These are phyloP conservation scores for Idaea aversata DNA, from an alignment of 2,888 invertebrate genomes.

Conservation along the genomic window DNA sequence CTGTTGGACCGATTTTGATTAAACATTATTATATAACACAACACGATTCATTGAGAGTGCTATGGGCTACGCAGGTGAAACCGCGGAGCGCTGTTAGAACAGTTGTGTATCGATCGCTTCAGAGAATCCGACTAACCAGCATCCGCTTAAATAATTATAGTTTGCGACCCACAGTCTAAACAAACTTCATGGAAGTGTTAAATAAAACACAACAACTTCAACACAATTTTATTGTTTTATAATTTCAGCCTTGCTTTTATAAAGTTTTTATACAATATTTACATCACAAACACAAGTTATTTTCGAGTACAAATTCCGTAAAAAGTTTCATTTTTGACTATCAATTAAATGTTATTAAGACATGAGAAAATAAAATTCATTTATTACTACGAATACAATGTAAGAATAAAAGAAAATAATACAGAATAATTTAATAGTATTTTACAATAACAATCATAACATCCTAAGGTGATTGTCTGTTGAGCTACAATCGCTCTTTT, in stretches of 20 bases:
- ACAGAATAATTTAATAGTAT: conserved; percentile 40
- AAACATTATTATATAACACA: no score
- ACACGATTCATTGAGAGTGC: no score
- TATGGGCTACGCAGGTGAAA: no score
- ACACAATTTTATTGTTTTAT: conserved; percentile 80
- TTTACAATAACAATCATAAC: conserved; percentile 76
- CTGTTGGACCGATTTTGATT: no score
- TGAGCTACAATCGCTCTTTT: conserved; percentile 74
- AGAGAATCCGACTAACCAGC: no score
- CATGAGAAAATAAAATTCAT: conserved; percentile 60
- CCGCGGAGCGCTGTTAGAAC: no score
- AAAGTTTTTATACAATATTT: conserved; percentile 74
- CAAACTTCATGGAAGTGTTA: conserved; percentile 6
- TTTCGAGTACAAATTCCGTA: conserved; percentile 73
- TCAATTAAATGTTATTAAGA: conserved; percentile 44
- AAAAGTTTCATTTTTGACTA: conserved; percentile 58
- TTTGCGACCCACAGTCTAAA: background rate
- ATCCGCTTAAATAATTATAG: no score
- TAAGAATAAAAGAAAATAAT: conserved; percentile 20
- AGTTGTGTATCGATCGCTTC: no score
- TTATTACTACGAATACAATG: conserved; percentile 47
- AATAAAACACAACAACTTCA: conserved; percentile 48
- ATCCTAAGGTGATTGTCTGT: conserved; percentile 69
- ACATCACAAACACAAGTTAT: conserved; percentile 62
- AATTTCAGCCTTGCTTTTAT: conserved; percentile 80